These are phyloP conservation scores for Collichthys lucidus DNA, from an alignment of 2,113 vertebrate genomes.

Conservation along the genomic window DNA sequence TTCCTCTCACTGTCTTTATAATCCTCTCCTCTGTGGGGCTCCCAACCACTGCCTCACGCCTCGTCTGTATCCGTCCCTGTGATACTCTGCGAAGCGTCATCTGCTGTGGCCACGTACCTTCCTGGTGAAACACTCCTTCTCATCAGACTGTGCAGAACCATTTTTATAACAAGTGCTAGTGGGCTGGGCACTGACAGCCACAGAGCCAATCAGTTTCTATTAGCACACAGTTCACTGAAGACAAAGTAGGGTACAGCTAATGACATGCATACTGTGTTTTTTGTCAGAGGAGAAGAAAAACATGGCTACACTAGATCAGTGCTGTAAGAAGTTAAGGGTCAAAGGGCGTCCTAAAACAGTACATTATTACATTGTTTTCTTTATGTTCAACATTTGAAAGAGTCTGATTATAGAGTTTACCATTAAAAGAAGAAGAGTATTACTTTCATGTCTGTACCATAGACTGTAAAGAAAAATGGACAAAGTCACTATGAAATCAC, in stretches of 20 bases:
- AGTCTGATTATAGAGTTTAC: background rate
- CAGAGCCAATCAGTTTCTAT: constrained; percentile 56
- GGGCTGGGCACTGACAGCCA: constrained; percentile 46
- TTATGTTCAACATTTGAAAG: no score
- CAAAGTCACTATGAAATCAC: no score
- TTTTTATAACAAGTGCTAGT: constrained; percentile 67
- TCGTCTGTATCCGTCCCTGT: background rate
- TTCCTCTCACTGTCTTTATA: background rate
- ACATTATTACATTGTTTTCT: background rate
- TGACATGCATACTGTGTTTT: constrained; percentile 54
- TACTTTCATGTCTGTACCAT: no score
- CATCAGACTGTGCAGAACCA: constrained; percentile 53
- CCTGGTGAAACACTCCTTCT: background rate
- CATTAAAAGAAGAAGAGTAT: background rate
- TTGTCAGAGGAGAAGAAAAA: constrained; percentile 18
- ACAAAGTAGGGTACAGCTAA: constrained; percentile 52
- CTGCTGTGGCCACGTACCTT: constrained; percentile 6
- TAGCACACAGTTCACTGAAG: constrained; percentile 55
- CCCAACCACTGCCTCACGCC: constrained; percentile 16
- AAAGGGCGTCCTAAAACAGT: background rate
- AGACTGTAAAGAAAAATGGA: no score
- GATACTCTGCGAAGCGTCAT: constrained; percentile 4
- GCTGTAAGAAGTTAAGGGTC: background rate
- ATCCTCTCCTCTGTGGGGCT: background rate
- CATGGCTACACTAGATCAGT: background rate